A percentile compares a stretch with the other conserved stretches of the same genome.
Evolutionary conservation across 1,140 invertebrate genomes (phyloP).

Genomic region (Stratiolaelaps scimitus): DNA sequence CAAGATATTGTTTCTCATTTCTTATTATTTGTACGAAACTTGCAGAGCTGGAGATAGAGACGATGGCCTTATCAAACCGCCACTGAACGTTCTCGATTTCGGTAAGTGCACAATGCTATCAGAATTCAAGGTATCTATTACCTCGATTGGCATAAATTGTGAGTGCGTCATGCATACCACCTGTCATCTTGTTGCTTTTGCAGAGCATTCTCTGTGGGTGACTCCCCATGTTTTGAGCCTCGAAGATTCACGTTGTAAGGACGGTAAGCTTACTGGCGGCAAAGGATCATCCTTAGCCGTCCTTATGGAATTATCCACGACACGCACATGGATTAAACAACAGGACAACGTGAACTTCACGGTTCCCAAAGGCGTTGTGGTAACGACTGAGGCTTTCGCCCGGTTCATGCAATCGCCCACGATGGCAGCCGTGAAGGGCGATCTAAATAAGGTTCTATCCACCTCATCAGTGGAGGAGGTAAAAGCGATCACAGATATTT

Average conservation of each 20-base stretch:
- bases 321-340: too few species aligned
- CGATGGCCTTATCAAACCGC: background rate
- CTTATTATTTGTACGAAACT: background rate
- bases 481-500: background rate
- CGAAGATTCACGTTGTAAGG: conserved; percentile 42
- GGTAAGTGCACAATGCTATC: too few species aligned
- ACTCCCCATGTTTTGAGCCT: conserved; percentile 43
- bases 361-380: conserved; percentile 51
- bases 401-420: background rate
- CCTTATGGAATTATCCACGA: conserved; percentile 39
- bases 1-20: too few species aligned
- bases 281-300: conserved; percentile 57
- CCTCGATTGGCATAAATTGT: too few species aligned
- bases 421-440: background rate
- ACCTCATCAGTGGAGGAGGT: background rate
- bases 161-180: too few species aligned
- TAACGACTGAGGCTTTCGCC: conserved; percentile 46
- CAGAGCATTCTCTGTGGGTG: too few species aligned
- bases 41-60: background rate
- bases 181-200: too few species aligned
- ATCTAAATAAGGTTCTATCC: background rate
- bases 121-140: too few species aligned
- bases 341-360: background rate
- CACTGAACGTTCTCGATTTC: background rate
- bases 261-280: conserved; percentile 56